Conservation (phyloP, 2,113 vertebrate genomes). For the Xerus inauris region DNA sequence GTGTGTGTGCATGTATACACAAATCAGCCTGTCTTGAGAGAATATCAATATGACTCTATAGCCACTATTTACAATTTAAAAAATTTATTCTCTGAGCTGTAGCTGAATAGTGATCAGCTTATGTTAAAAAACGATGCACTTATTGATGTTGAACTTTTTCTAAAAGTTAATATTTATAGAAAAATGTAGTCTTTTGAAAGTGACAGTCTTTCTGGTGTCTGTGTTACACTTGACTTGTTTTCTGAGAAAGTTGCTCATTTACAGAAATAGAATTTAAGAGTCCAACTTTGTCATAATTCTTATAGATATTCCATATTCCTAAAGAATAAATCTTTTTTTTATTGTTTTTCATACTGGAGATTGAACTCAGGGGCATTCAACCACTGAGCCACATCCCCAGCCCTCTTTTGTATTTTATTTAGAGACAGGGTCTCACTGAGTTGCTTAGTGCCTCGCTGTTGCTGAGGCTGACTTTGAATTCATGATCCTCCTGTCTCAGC, state of each 20-base stretch:
- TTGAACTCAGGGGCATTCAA: too few relatives aligned
- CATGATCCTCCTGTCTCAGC: too few relatives aligned
- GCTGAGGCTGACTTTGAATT: too few relatives aligned
- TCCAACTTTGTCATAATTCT: neutral
- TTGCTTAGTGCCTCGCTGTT: too few relatives aligned
- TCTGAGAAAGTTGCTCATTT: neutral
- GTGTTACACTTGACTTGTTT: neutral
- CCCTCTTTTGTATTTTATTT: too few relatives aligned
- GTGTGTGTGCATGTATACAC: neutral
- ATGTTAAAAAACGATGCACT: neutral
- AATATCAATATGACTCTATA: neutral
- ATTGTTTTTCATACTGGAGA: too few relatives aligned
- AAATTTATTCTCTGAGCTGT: neutral
- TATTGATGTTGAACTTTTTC: neutral
- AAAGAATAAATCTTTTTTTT: slow-evolving; percentile 1
- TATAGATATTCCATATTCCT: neutral
- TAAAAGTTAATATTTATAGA: neutral
- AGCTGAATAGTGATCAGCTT: neutral
- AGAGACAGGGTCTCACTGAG: too few relatives aligned
- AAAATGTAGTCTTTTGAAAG: neutral
- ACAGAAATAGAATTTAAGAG: neutral
- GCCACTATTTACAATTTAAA: neutral
- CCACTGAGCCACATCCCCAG: too few relatives aligned
- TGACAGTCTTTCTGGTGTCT: neutral
- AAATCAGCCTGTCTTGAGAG: neutral